These are phyloP conservation scores for Sinocyclocheilus maitianheensis DNA, from an alignment of 2,113 vertebrate species.

Conservation along the genomic window DNA sequence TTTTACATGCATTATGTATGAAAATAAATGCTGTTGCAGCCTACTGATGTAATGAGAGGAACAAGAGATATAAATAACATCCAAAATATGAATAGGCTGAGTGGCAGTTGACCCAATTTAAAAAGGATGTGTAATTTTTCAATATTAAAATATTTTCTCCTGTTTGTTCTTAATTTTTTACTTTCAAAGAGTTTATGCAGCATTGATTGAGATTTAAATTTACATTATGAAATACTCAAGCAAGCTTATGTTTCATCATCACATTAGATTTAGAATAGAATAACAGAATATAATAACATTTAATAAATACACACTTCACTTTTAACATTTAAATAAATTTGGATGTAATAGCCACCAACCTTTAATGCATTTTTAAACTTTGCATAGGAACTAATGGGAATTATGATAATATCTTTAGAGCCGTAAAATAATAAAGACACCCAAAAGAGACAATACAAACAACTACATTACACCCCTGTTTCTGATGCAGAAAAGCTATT, in stretches of 20 bases:
- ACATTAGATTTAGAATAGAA: too few species aligned
- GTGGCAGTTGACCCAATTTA: not conserved
- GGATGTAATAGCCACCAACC: not conserved
- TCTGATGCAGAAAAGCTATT: too few species aligned
- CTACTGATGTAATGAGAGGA: not conserved
- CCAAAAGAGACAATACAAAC: not conserved
- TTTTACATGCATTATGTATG: constrained; percentile 5
- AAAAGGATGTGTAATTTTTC: not conserved
- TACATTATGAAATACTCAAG: too few species aligned
- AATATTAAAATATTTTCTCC: not conserved
- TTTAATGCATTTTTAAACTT: not conserved
- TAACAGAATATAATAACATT: too few species aligned
- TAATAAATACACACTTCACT: not conserved
- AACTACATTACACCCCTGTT: not conserved
- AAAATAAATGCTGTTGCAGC: not conserved
- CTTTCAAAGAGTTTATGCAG: not conserved
- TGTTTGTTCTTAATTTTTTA: not conserved
- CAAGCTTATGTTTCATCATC: too few species aligned
- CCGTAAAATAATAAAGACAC: not conserved
- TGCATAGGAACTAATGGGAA: not conserved
- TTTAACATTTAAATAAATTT: not conserved
- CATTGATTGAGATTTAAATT: not conserved
- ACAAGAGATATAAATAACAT: not conserved
- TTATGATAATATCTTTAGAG: not conserved
- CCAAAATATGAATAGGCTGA: not conserved